Percentiles rank a stretch among this genome's conserved stretches.
Conservation (phyloP, 64 coral and sea anemone genomes). For the Pachyseris speciosa region DNA sequence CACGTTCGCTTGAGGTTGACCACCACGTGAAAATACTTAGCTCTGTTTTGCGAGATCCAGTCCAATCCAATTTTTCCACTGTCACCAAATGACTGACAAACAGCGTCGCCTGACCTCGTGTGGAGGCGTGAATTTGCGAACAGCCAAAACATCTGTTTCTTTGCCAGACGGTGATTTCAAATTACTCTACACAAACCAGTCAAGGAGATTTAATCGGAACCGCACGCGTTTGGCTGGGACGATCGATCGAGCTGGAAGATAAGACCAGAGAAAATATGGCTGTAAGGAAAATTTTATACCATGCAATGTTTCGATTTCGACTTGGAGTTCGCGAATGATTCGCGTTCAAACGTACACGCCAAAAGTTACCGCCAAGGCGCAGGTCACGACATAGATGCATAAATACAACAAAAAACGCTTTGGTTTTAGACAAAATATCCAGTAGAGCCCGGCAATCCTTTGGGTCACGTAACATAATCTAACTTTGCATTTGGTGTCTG, state of each 20-base stretch:
- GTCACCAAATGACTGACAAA: background rate
- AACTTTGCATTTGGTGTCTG: too few relatives aligned
- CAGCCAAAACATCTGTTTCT: slow-evolving; percentile 26
- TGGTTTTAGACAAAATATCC: too few relatives aligned
- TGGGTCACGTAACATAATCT: too few relatives aligned
- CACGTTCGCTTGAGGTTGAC: too few relatives aligned
- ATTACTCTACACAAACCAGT: slow-evolving; percentile 21
- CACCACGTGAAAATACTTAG: too few relatives aligned
- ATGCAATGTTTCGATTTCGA: too few relatives aligned
- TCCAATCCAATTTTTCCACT: background rate
- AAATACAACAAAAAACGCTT: background rate
- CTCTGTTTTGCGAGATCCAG: too few relatives aligned
- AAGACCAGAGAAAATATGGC: background rate
- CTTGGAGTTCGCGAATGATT: too few relatives aligned
- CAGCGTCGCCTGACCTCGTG: background rate
- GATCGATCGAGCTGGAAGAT: background rate
- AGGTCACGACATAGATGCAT: background rate
- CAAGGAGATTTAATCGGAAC: background rate
- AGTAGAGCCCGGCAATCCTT: too few relatives aligned
- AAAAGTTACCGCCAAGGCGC: background rate
- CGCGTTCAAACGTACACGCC: background rate
- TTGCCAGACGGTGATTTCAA: slow-evolving; percentile 1
- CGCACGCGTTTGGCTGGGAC: background rate
- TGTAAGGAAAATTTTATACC: background rate
- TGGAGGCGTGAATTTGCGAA: slow-evolving; percentile 39